Percentiles rank a stretch among this genome's conserved stretches.
Evolutionary conservation across 2,888 invertebrate species (phyloP).

Genomic region (Mesochorus sp.): DNA sequence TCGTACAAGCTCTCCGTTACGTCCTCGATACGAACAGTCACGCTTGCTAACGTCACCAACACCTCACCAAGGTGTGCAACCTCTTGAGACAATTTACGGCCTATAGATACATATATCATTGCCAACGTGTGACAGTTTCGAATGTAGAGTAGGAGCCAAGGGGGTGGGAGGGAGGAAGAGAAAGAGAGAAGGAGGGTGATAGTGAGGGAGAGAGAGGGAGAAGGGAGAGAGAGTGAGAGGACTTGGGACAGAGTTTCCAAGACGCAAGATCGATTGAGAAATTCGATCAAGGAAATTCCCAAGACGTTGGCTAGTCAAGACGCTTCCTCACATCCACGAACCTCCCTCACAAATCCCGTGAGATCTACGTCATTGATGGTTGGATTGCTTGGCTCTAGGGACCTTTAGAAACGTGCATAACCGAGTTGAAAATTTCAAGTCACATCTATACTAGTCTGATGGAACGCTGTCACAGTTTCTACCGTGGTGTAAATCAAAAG

Average conservation of each 20-base stretch:
- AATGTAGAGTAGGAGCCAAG: neutral
- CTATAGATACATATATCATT: slow-evolving; percentile 37
- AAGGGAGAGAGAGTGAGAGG: slow-evolving; percentile 9
- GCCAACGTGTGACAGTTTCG: slow-evolving; percentile 38
- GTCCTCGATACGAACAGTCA: slow-evolving; percentile 14
- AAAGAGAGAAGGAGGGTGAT: no score
- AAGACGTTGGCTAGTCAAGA: slow-evolving; percentile 7
- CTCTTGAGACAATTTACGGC: slow-evolving; percentile 54
- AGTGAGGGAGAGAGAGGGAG: neutral
- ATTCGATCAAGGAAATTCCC: slow-evolving; percentile 56
- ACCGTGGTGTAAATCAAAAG: no score
- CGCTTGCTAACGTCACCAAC: slow-evolving; percentile 45
- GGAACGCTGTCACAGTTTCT: no score
- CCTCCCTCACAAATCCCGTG: neutral
- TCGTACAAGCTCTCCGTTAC: slow-evolving; percentile 4
- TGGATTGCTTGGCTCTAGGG: neutral
- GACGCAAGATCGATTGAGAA: slow-evolving; percentile 43
- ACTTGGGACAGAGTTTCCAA: slow-evolving; percentile 26
- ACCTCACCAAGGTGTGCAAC: slow-evolving; percentile 30
- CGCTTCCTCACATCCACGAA: neutral
- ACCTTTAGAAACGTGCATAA: slow-evolving; percentile 6
- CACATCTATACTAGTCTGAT: no score
- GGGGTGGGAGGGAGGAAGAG: neutral
- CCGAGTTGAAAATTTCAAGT: slow-evolving; percentile 14
- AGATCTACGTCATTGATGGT: neutral